These are phyloP conservation scores for Typhlichthys eigenmanni DNA, from an alignment of 2,797 vertebrate genomes.

Conservation along the genomic window DNA sequence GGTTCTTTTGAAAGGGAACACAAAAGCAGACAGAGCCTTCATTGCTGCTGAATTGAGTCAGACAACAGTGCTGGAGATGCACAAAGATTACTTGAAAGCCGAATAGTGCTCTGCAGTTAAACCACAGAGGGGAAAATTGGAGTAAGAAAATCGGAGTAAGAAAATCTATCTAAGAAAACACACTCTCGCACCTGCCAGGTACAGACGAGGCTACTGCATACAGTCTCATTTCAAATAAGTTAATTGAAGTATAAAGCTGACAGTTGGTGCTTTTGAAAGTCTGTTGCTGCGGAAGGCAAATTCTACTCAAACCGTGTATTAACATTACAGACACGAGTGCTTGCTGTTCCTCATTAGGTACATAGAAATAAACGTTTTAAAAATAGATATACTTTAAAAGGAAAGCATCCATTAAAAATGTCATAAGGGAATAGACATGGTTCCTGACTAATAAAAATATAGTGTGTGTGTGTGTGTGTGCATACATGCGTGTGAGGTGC, in stretches of 20 bases:
- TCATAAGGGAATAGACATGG: conserved; percentile 21
- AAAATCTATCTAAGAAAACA: conserved; percentile 25
- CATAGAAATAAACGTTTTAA: conserved; percentile 35
- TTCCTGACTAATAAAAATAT: conserved; percentile 18
- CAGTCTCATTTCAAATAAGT: conserved; percentile 12
- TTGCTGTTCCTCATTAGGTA: conserved; percentile 22
- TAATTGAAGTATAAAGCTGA: conserved; percentile 29
- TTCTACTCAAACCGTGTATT: conserved; percentile 38
- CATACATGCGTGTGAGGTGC: conserved; percentile 17
- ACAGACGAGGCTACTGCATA: background rate
- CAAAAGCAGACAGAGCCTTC: conserved; percentile 53
- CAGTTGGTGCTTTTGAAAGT: conserved; percentile 14
- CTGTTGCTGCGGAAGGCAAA: conserved; percentile 25
- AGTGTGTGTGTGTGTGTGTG: background rate
- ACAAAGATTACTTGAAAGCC: conserved; percentile 55
- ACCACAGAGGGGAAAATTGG: conserved; percentile 33
- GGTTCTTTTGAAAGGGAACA: conserved; percentile 49
- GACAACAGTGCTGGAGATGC: conserved; percentile 43
- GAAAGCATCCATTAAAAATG: too few species aligned
- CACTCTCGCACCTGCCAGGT: conserved; percentile 19
- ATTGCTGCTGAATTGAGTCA: conserved; percentile 48
- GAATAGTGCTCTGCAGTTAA: conserved; percentile 5
- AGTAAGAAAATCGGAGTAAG: conserved; percentile 30
- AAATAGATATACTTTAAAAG: conserved; percentile 56
- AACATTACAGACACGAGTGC: conserved; percentile 35